Percentiles rank a stretch among this genome's conserved stretches.
These are phyloP conservation scores for Saccopteryx leptura DNA, from an alignment of 2,113 vertebrate genomes.

Conservation along the genomic window DNA sequence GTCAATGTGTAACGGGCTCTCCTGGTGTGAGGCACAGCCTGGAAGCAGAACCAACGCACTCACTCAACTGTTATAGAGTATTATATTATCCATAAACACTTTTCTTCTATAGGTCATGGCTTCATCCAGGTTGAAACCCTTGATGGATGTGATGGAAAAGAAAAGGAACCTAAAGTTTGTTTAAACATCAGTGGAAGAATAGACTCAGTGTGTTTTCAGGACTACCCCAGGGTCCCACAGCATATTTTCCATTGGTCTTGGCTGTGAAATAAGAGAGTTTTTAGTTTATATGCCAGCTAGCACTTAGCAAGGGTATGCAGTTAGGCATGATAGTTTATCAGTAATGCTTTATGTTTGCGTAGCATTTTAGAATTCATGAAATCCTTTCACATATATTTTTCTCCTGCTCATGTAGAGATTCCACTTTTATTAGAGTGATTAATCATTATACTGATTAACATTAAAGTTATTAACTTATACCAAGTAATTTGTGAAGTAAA, in stretches of 20 bases:
- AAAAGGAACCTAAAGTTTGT: not conserved
- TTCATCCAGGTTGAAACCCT: not conserved
- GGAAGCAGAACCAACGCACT: not conserved
- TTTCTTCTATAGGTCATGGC: not conserved
- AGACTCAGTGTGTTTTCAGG: not conserved
- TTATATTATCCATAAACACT: not conserved
- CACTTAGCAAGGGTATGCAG: not conserved
- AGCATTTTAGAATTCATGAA: conserved; percentile 4
- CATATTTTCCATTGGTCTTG: not conserved
- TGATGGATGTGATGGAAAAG: not conserved
- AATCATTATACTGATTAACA: not conserved
- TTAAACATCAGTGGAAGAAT: conserved; percentile 43
- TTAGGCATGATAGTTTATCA: conserved; percentile 6
- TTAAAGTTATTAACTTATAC: conserved; percentile 15
- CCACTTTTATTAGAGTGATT: not conserved
- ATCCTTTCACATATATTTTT: conserved; percentile 12
- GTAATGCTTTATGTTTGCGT: not conserved
- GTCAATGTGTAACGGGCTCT: not conserved
- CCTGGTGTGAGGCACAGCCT: not conserved
- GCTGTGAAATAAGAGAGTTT: not conserved
- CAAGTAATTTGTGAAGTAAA: conserved; percentile 31
- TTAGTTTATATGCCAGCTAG: not conserved
- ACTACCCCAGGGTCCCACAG: not conserved
- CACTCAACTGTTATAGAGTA: not conserved
- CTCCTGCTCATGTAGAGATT: not conserved